phyloP scores from a whole-genome alignment of 2,113 vertebrate species.

The Ameiurus melas region DNA sequence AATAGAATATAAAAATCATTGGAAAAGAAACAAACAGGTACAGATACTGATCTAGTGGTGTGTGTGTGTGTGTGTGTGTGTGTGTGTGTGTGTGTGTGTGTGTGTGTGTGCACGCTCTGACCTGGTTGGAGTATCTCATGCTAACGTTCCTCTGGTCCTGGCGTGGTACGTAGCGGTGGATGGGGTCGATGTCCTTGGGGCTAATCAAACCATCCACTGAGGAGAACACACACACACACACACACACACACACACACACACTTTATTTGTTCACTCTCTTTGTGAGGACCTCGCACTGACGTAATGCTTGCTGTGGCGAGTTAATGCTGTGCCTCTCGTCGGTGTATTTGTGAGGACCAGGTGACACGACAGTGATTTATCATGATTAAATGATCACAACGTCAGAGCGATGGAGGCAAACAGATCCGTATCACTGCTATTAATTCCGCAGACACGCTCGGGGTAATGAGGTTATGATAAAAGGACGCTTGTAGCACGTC shows the following conservation, averaged over 20 bases:
- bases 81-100: slow-evolving; percentile 16
- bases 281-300: not conserved
- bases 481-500: not conserved
- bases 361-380: no score
- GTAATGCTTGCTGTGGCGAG: not conserved
- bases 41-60: not conserved
- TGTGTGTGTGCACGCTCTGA: slow-evolving; percentile 50
- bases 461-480: not conserved
- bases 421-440: not conserved
- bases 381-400: no score
- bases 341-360: no score
- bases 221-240: slow-evolving; percentile 35
- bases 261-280: not conserved
- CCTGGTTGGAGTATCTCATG: slow-evolving; percentile 98
- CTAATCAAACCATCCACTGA: slow-evolving; percentile 90
- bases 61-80: no score
- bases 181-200: slow-evolving; percentile 90
- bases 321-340: no score
- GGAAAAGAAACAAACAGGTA: not conserved
- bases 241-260: not conserved
- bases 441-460: not conserved
- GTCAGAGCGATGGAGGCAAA: not conserved
- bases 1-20: no score
- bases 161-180: slow-evolving; percentile 82
- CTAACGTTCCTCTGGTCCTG: slow-evolving; percentile 90